These are phyloP conservation scores for Autographa gamma DNA, from an alignment of 2,888 invertebrate genomes.

Conservation along the genomic window DNA sequence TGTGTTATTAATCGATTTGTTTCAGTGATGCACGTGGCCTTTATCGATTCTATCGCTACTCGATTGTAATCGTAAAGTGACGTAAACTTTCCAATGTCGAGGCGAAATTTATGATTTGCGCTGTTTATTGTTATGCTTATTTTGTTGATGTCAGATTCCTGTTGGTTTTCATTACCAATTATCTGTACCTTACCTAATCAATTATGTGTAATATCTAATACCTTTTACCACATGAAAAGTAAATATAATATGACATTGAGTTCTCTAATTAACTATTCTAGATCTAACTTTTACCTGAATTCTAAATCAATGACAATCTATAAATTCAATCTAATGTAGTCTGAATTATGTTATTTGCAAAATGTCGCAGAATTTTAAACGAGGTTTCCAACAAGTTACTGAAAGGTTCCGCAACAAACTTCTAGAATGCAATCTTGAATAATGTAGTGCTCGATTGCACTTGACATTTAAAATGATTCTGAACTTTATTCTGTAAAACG, in stretches of 20 bases:
- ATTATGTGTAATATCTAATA: not conserved
- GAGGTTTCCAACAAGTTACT: not conserved
- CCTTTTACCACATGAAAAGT: not conserved
- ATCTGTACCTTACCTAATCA: not conserved
- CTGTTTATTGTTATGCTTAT: slow-evolving; percentile 17
- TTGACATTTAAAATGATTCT: not conserved
- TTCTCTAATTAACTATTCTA: not conserved
- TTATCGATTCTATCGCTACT: slow-evolving; percentile 45
- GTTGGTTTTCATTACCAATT: slow-evolving; percentile 8
- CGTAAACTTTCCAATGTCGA: slow-evolving; percentile 57
- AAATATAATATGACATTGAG: not conserved
- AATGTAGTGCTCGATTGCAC: not conserved
- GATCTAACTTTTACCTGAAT: too few relatives aligned
- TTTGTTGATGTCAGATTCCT: slow-evolving; percentile 13
- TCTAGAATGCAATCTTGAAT: not conserved
- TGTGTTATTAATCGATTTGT: slow-evolving; percentile 59
- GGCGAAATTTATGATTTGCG: slow-evolving; percentile 28
- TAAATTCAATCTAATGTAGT: too few relatives aligned
- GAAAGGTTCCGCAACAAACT: not conserved
- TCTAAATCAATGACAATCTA: too few relatives aligned
- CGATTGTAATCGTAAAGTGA: slow-evolving; percentile 47
- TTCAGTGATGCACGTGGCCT: slow-evolving; percentile 57
- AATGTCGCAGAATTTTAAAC: not conserved
- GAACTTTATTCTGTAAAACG: not conserved
- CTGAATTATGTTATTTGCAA: not conserved